Evolutionary conservation across 2,888 invertebrate species (phyloP).

Genomic region (Drosophila helvetica): DNA sequence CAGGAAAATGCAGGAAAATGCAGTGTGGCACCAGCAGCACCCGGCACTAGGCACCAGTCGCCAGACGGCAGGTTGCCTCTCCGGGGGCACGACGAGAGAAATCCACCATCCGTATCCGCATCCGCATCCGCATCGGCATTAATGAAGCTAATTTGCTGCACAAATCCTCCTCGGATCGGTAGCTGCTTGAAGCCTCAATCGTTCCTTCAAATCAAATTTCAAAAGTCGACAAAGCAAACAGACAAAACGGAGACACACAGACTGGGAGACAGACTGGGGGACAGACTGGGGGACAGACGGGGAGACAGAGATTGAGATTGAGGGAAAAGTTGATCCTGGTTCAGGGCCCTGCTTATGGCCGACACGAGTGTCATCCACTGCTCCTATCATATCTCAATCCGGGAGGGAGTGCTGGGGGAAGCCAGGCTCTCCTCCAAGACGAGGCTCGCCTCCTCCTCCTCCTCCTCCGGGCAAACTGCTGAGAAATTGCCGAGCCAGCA

Average conservation of each 20-base stretch:
- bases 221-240: conserved; percentile 28
- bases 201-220: conserved; percentile 54
- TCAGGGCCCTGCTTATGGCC: conserved; percentile 52
- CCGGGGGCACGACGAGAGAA: conserved; percentile 30
- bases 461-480: conserved; percentile 52
- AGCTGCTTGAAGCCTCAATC: conserved; percentile 15
- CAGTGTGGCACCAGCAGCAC: conserved; percentile 4
- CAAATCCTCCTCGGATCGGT: conserved; percentile 52
- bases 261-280: conserved; percentile 8
- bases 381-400: conserved; percentile 58
- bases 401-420: background rate
- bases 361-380: conserved; percentile 71
- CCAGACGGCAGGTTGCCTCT: background rate
- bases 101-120: conserved; percentile 29
- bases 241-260: conserved; percentile 2
- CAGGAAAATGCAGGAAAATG: conserved; percentile 44
- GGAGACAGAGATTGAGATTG: conserved; percentile 13
- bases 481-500: conserved; percentile 71
- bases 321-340: conserved; percentile 69
- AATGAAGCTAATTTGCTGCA: conserved; percentile 73
- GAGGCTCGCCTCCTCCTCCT: conserved; percentile 1
- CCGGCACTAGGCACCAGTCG: no score
- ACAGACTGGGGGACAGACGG: background rate
- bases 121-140: conserved; percentile 55
- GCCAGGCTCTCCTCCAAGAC: background rate